Base-by-base conservation (phyloP, 2,113 vertebrate genomes). In the Eudorcas thomsonii region DNA sequence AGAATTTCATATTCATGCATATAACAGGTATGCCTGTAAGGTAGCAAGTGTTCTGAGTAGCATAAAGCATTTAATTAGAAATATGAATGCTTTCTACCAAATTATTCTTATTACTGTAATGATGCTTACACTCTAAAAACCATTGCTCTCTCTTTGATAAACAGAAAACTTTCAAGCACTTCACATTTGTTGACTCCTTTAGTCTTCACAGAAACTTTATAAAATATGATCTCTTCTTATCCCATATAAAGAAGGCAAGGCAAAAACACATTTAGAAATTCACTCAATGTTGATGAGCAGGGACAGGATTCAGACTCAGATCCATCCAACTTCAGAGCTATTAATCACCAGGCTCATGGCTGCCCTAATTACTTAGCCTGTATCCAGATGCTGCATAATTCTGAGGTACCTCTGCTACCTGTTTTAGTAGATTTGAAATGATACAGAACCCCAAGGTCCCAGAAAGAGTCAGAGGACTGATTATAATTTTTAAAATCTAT, bases 401-500 rank as follows among this genome's bases (percentile, higher is more conserved):
- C 26, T 19, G 33, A 19, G 23, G 36, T 71, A 33, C 33, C 21
- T 60, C 25, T n/a, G n/a, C 9, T 82, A 92, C 86, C 12, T 92
- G 52, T 39, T 67, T 54, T 33, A 30, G 30, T 33, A 45, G 52
- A 88, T 60, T 71, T 43, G 25, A 9, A 3, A 92, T 80, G 11
- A 78, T 25, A 80, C 5, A 28, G 81, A 64, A 26, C 23, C 25
- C 16, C 55, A 15, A 54, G 39, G 1, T 81, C 13, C n/a, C 50
- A 86, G 19, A 80, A 19, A 54, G 15, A 64, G 28, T 28, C 54
- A 92, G 39, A 81, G 14, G 19, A 96, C 30, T 88, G 86, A 93
- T 91, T 78, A 55, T n/a, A 86, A 94, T 88, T 97, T 96, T 12
- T 64, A 96, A 98, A 90, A 84, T 57, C 45, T 64, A 30, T 62